Percentiles rank a stretch among this genome's conserved stretches.
Conservation (phyloP, 2,888 invertebrate genomes). For the Hirtodrosophila trivittata region DNA sequence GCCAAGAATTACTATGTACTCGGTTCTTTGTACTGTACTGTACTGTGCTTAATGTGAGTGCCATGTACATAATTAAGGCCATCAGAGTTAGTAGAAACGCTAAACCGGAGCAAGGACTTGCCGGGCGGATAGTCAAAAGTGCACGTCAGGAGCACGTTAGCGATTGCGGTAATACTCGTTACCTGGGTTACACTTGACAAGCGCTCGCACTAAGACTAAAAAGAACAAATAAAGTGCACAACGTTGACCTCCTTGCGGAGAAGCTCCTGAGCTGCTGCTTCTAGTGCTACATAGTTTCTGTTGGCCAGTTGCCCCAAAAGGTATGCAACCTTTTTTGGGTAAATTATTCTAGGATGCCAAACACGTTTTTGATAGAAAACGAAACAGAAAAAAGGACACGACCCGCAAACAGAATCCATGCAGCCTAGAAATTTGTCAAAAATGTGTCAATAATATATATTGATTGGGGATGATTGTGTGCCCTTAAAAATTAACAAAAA, state of each 20-base stretch:
- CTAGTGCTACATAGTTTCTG: background rate
- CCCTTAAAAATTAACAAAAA: conserved; percentile 53
- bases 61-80: conserved; percentile 73
- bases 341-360: conserved; percentile 56
- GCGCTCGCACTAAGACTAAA: conserved; percentile 73
- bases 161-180: conserved; percentile 44
- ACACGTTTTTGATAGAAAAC: conserved; percentile 61
- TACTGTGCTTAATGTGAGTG: conserved; percentile 44
- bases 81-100: conserved; percentile 59
- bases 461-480: conserved; percentile 61
- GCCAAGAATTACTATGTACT: background rate
- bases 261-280: conserved; percentile 4
- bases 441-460: conserved; percentile 79
- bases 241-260: conserved; percentile 60
- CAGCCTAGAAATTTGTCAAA: conserved; percentile 74
- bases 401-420: conserved; percentile 49
- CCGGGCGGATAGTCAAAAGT: conserved; percentile 37
- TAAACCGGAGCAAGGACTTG: conserved; percentile 71
- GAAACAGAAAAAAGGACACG: conserved; percentile 39
- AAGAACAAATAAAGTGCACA: conserved; percentile 60
- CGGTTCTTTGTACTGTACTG: background rate
- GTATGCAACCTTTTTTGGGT: conserved; percentile 57
- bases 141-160: conserved; percentile 32
- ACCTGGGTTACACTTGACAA: conserved; percentile 59
- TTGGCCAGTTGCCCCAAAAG: conserved; percentile 41